A percentile compares a stretch with the other conserved stretches of the same genome.
Conservation (phyloP, 2,113 vertebrate genomes). For the Noctilio leporinus region DNA sequence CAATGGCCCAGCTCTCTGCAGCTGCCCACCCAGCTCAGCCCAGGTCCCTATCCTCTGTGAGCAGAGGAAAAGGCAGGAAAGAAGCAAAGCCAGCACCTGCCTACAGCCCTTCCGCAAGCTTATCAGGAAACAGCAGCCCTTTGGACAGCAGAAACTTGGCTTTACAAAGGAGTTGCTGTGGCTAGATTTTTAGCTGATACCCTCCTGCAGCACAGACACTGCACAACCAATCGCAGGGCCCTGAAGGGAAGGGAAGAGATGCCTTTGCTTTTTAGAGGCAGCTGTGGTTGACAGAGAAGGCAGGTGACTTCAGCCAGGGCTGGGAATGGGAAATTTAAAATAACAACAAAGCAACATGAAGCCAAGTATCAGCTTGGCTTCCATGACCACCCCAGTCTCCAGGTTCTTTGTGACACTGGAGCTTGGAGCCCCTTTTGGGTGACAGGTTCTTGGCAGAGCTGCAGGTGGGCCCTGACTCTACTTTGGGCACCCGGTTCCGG, state of each 20-base stretch:
- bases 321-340: neutral
- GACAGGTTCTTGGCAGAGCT: neutral
- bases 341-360: neutral
- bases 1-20: neutral
- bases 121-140: neutral
- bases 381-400: neutral
- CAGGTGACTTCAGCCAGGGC: neutral
- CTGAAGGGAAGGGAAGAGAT: neutral
- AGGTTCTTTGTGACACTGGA: neutral
- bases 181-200: neutral
- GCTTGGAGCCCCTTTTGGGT: accelerated
- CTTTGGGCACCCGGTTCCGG: neutral
- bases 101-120: accelerated
- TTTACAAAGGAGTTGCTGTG: neutral
- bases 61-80: accelerated
- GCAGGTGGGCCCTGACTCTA: neutral
- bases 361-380: neutral
- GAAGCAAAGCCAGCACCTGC: neutral
- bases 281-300: accelerated
- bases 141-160: neutral
- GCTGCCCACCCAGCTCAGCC: neutral
- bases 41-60: neutral
- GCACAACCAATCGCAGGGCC: accelerated
- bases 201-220: neutral
- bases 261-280: too few species aligned